Percentiles rank a stretch among this genome's conserved stretches.
phyloP scores from a whole-genome alignment of 2,113 vertebrate species.

The Corydoras maculifer region DNA sequence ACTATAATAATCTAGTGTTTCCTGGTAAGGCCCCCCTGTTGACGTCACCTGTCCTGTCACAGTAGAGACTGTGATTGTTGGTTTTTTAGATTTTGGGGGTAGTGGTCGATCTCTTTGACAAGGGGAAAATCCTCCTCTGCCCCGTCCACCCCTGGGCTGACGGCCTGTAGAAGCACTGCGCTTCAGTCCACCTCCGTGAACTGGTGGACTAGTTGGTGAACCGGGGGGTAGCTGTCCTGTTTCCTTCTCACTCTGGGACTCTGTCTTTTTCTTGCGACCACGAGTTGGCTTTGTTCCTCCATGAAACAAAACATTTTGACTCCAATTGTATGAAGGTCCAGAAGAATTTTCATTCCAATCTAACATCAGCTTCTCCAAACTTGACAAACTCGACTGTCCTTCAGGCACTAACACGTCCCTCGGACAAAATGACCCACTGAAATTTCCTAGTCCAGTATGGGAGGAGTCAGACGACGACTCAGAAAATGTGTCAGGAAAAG shows the following conservation, averaged over 20 bases:
- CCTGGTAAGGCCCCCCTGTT: constrained; percentile 71
- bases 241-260: constrained; percentile 75
- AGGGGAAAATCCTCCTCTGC: constrained; percentile 72
- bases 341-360: constrained; percentile 95
- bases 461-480: constrained; percentile 95
- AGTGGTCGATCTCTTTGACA: constrained; percentile 83
- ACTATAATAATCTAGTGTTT: constrained; percentile 94
- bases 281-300: constrained; percentile 86
- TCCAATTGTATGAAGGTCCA: constrained; percentile 93
- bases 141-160: constrained; percentile 77
- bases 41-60: constrained; percentile 61
- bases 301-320: constrained; percentile 95
- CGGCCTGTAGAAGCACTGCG: constrained; percentile 79
- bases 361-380: constrained; percentile 97
- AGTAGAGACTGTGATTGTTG: constrained; percentile 66
- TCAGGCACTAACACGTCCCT: constrained; percentile 73
- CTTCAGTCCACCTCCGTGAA: constrained; percentile 73
- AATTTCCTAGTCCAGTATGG: constrained; percentile 68
- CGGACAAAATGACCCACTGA: constrained; percentile 66
- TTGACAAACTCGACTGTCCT: constrained; percentile 91
- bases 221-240: constrained; percentile 70
- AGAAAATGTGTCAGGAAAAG: constrained; percentile 83
- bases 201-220: constrained; percentile 79
- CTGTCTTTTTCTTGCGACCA: constrained; percentile 88
- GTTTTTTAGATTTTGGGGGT: constrained; percentile 68